Percentiles rank a stretch among this genome's conserved stretches.
phyloP scores from a whole-genome alignment of 2,797 vertebrate species.

The Mormyrus hasselquistii region DNA sequence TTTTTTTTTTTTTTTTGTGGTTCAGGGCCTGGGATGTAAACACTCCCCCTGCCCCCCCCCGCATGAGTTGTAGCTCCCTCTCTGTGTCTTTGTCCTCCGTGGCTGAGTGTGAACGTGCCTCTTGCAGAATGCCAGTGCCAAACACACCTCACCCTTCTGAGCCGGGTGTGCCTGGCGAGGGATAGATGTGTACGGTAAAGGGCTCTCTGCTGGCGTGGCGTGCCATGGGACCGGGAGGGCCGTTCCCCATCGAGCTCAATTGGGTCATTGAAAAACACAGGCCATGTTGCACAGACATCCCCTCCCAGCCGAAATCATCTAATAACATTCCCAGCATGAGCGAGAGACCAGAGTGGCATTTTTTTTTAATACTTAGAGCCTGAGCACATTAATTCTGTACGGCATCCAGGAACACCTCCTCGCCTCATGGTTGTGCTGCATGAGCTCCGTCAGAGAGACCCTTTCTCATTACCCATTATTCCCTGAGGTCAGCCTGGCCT shows the following conservation, averaged over 20 bases:
- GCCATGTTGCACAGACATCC: neutral
- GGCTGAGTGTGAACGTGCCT: neutral
- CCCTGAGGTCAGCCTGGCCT: neutral
- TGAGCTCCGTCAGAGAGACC: neutral
- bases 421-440: neutral
- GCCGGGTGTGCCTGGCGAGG: neutral
- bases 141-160: neutral
- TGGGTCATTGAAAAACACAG: neutral
- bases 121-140: neutral
- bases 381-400: neutral
- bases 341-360: neutral
- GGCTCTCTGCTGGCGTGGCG: neutral
- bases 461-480: slow-evolving; percentile 12
- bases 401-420: neutral
- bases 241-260: neutral
- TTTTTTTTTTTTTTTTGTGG: neutral
- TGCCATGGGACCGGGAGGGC: neutral
- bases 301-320: neutral
- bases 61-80: neutral
- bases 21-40: neutral
- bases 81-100: neutral
- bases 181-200: neutral
- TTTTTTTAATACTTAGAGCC: neutral
- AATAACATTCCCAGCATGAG: slow-evolving; percentile 20
- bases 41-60: neutral